These are phyloP conservation scores for Tuta absoluta DNA, from an alignment of 2,888 invertebrate species.

Conservation along the genomic window DNA sequence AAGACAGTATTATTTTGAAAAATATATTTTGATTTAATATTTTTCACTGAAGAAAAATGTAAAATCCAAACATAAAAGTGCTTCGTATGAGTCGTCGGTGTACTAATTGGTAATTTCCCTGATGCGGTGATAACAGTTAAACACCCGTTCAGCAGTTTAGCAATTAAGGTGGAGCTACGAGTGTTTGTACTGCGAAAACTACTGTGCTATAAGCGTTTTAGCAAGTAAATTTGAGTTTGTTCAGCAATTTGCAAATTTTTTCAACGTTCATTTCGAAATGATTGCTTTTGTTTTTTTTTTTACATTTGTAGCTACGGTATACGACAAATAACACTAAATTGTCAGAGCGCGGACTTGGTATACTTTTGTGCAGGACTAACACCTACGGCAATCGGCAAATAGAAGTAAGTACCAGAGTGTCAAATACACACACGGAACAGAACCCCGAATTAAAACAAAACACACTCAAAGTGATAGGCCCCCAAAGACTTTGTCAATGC, in stretches of 20 bases:
- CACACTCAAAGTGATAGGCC: background rate
- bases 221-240: too few species aligned
- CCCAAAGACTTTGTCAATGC: background rate
- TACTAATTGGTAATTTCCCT: slow-evolving; percentile 36
- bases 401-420: too few species aligned
- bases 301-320: too few species aligned
- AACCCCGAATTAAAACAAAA: background rate
- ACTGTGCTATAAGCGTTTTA: background rate
- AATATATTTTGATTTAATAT: background rate
- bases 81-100: background rate
- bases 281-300: too few species aligned
- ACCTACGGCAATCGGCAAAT: too few species aligned
- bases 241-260: too few species aligned
- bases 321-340: too few species aligned
- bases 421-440: background rate
- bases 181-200: slow-evolving; percentile 25
- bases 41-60: background rate
- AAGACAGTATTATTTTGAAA: too few species aligned
- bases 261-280: too few species aligned
- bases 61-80: slow-evolving; percentile 5
- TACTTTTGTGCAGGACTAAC: background rate
- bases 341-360: too few species aligned
- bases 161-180: slow-evolving; percentile 36
- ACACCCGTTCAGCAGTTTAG: slow-evolving; percentile 24
- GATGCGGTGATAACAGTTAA: slow-evolving; percentile 32